Conservation (phyloP, 2,888 invertebrate genomes). For the Epinotia nisella region DNA sequence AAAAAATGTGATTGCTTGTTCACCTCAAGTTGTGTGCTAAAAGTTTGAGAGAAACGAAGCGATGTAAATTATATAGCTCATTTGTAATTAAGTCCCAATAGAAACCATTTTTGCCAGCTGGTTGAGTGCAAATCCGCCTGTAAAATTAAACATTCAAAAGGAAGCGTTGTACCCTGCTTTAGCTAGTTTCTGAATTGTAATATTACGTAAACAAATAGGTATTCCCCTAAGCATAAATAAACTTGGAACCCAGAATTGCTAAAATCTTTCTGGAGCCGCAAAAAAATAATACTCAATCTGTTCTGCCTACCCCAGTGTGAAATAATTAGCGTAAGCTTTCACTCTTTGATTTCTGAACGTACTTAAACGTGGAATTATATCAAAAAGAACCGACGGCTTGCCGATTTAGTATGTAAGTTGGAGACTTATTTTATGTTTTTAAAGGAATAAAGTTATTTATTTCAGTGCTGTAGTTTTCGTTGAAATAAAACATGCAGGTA, state of each 20-base stretch:
- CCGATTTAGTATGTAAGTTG: conserved; percentile 30
- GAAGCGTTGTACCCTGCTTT: not conserved
- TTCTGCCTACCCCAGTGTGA: conserved; percentile 11
- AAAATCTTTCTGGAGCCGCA: not conserved
- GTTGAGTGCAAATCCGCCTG: not conserved
- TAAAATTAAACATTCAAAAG: not conserved
- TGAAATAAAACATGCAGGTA: conserved; percentile 19
- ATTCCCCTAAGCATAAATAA: not conserved
- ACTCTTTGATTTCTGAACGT: conserved; percentile 30
- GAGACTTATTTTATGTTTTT: conserved; percentile 22
- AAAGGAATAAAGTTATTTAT: conserved; percentile 40
- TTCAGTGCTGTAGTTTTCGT: conserved; percentile 13
- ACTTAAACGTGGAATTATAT: conserved; percentile 23
- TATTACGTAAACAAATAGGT: conserved; percentile 20
- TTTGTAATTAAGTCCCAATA: no score
- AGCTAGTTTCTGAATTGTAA: not conserved
- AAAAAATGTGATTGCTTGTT: not conserved
- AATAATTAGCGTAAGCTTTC: not conserved
- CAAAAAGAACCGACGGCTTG: conserved; percentile 22
- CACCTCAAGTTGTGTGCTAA: not conserved
- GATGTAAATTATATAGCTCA: not conserved
- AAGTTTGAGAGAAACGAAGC: not conserved
- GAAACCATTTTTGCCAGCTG: no score
- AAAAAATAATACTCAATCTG: conserved; percentile 16
- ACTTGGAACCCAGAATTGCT: conserved; percentile 4